Percentiles rank a stretch among this genome's conserved stretches.
These are phyloP conservation scores for Epinephelus moara DNA, from an alignment of 2,113 vertebrate species.

Conservation along the genomic window DNA sequence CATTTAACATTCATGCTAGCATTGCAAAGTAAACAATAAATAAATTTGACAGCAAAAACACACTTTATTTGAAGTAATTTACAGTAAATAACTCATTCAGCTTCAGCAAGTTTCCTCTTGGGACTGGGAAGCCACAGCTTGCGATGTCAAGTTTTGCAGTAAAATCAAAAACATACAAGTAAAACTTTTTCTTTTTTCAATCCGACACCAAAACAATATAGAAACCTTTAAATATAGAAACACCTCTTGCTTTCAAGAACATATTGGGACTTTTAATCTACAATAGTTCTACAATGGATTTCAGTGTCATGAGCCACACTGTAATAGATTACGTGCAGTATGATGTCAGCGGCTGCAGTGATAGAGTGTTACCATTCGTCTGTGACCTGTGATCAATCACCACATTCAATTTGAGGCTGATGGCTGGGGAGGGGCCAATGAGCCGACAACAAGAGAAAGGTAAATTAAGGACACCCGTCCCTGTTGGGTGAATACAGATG, in stretches of 20 bases:
- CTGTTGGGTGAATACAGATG: constrained; percentile 68
- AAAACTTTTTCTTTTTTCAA: constrained; percentile 29
- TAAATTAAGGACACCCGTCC: constrained; percentile 64
- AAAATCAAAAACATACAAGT: constrained; percentile 8
- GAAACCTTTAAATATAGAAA: neutral
- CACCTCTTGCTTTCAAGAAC: neutral
- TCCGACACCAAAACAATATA: constrained; percentile 40
- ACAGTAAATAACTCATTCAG: constrained; percentile 34
- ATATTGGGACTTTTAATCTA: constrained; percentile 48
- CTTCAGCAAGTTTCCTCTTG: neutral
- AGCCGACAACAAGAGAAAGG: constrained; percentile 53
- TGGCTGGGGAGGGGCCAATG: constrained; percentile 48
- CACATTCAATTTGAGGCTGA: constrained; percentile 65
- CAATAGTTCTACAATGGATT: constrained; percentile 42
- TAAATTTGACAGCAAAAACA: constrained; percentile 42
- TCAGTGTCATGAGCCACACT: constrained; percentile 37
- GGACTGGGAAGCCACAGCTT: neutral
- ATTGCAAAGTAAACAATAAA: constrained; percentile 55
- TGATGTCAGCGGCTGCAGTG: constrained; percentile 63
- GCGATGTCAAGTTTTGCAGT: constrained; percentile 16
- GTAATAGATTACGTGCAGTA: constrained; percentile 67
- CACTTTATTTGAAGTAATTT: constrained; percentile 42
- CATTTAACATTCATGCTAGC: constrained; percentile 51
- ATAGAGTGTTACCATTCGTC: constrained; percentile 71
- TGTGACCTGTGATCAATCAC: constrained; percentile 74